Evolutionary conservation across 2,113 vertebrate genomes (phyloP).

Genomic region (Bos javanicus): DNA sequence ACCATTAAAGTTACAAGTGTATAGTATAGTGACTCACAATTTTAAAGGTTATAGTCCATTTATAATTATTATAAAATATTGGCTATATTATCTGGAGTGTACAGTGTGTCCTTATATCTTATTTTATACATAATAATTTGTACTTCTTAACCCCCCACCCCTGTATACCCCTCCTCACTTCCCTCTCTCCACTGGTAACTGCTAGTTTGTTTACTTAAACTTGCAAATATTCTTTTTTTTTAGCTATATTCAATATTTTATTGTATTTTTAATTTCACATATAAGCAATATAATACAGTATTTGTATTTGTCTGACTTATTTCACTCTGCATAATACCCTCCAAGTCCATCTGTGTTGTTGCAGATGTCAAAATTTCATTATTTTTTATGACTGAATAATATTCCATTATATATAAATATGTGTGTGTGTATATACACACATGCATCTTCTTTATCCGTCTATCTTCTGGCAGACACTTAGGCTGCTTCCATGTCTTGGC

Average conservation of each 20-base stretch:
- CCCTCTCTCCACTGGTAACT: neutral
- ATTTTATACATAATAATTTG: neutral
- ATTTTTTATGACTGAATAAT: neutral
- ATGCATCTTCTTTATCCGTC: neutral
- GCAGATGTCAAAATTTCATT: neutral
- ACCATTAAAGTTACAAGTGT: neutral
- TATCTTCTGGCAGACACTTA: neutral
- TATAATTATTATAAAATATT: neutral
- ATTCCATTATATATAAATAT: neutral
- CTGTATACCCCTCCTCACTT: neutral
- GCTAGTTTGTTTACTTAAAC: neutral
- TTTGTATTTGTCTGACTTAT: neutral
- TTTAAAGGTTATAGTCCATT: neutral
- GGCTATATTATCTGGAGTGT: neutral
- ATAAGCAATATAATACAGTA: neutral
- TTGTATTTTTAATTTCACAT: neutral
- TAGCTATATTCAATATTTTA: neutral
- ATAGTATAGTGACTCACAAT: neutral
- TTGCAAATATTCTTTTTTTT: neutral
- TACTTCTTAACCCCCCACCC: neutral
- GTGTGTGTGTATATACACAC: neutral
- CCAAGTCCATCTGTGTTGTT: neutral
- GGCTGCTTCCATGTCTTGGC: neutral
- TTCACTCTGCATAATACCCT: neutral
- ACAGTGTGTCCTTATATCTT: neutral